Percentiles rank a stretch among this genome's conserved stretches.
These are phyloP conservation scores for Ellobium chinense DNA, from an alignment of 2,888 invertebrate genomes.

Conservation along the genomic window DNA sequence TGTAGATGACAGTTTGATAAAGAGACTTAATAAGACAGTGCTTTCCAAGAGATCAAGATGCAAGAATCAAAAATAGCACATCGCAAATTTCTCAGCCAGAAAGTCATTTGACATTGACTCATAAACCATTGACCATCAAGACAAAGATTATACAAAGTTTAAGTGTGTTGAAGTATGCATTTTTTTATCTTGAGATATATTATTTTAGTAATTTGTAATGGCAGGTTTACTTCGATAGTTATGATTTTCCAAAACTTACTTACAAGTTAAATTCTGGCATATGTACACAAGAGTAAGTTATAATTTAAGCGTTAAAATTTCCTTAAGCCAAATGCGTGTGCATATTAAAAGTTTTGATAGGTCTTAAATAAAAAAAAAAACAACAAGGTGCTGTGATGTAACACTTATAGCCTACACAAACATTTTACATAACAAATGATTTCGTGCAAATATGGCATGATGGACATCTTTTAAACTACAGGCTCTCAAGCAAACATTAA, in stretches of 20 bases:
- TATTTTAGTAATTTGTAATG: constrained; percentile 31
- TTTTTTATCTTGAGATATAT: constrained; percentile 34
- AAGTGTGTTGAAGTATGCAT: constrained; percentile 40
- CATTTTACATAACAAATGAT: too few relatives aligned
- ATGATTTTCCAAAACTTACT: constrained; percentile 12
- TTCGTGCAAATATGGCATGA: too few relatives aligned
- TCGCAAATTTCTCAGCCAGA: not conserved
- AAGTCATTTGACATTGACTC: not conserved
- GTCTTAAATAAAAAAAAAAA: too few relatives aligned
- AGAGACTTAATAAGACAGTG: too few relatives aligned
- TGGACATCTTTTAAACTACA: too few relatives aligned
- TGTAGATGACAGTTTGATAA: too few relatives aligned
- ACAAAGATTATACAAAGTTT: not conserved
- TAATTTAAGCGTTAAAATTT: constrained; percentile 24
- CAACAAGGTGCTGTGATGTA: too few relatives aligned
- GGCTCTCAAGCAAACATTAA: too few relatives aligned
- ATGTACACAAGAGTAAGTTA: constrained; percentile 35
- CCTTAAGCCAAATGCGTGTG: constrained; percentile 44
- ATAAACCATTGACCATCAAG: not conserved
- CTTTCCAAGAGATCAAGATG: too few relatives aligned
- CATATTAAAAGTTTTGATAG: constrained; percentile 48
- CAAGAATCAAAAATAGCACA: constrained; percentile 8
- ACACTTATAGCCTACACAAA: too few relatives aligned
- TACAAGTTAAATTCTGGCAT: constrained; percentile 18
- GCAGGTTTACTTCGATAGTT: constrained; percentile 30